These are phyloP conservation scores for Coptodon bakossiorum DNA, from an alignment of 2,113 vertebrate species.

Conservation along the genomic window DNA sequence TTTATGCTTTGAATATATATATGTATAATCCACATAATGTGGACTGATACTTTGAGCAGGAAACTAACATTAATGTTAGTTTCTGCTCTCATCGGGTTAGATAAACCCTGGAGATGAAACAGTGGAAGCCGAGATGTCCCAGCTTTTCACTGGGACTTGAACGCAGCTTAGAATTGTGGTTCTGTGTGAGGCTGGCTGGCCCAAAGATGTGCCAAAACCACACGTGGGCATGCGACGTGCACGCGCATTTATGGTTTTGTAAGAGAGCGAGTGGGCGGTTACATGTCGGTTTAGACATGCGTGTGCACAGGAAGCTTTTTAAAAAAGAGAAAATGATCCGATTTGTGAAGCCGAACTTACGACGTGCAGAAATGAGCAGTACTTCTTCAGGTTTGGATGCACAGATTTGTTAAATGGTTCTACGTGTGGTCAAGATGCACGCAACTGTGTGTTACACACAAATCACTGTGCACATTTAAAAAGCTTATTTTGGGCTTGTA, in stretches of 20 bases:
- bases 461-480: background rate
- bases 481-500: background rate
- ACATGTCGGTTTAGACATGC: background rate
- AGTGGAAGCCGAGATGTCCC: background rate
- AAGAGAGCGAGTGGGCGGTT: background rate
- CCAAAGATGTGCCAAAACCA: background rate
- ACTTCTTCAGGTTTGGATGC: background rate
- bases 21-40: no score
- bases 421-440: background rate
- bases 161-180: background rate
- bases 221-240: background rate
- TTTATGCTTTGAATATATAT: no score
- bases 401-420: background rate
- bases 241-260: background rate
- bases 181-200: background rate
- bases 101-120: background rate
- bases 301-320: background rate
- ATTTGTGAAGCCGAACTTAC: background rate
- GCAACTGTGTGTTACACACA: background rate
- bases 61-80: background rate
- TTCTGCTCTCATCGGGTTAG: background rate
- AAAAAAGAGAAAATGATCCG: background rate
- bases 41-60: no score
- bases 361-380: background rate
- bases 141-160: background rate